Evolutionary conservation across 2,888 invertebrate species (phyloP).

Genomic region (Phlogophora meticulosa): DNA sequence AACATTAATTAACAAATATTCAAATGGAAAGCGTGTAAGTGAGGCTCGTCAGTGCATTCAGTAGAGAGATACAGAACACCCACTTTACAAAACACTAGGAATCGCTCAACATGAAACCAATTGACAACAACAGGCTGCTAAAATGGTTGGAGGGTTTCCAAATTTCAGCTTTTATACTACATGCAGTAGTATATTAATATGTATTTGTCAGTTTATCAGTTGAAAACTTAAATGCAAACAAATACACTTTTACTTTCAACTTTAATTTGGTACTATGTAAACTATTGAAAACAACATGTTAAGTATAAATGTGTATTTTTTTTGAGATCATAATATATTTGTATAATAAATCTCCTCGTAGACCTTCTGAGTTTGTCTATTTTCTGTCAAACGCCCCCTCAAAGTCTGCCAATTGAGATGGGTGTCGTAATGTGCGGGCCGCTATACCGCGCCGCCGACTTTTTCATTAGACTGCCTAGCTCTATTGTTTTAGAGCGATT

Average conservation of each 20-base stretch:
- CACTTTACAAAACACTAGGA: neutral
- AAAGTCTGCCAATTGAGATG: slow-evolving; percentile 25
- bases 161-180: no score
- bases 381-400: neutral
- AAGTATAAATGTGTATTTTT: no score
- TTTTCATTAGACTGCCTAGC: slow-evolving; percentile 38
- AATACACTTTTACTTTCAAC: no score
- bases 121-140: neutral
- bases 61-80: neutral
- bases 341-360: neutral
- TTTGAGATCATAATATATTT: no score
- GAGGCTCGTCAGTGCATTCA: neutral
- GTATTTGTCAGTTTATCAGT: no score
- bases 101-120: neutral
- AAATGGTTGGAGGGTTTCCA: neutral
- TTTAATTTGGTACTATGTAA: no score
- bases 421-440: slow-evolving; percentile 26
- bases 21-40: slow-evolving; percentile 23
- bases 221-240: no score
- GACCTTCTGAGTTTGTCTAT: slow-evolving; percentile 4
- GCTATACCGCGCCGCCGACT: slow-evolving; percentile 23
- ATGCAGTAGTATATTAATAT: neutral
- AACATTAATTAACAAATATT: slow-evolving; percentile 50
- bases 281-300: no score
- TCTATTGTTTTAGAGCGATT: slow-evolving; percentile 41